Evolutionary conservation across 2,797 vertebrate species (phyloP).

Genomic region (Gadopsis bispinosus): DNA sequence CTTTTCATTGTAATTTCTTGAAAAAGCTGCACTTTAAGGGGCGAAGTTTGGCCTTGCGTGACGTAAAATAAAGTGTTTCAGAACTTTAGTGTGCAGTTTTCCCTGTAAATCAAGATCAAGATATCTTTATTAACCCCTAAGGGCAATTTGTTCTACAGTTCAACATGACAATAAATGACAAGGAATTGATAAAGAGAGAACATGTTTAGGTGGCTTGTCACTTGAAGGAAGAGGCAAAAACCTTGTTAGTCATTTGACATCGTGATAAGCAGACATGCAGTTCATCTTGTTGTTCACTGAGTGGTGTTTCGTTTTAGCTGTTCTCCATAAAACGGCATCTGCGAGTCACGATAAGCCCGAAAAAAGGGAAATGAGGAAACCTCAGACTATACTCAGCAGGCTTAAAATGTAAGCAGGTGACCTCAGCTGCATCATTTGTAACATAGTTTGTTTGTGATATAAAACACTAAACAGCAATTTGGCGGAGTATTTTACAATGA

Average conservation of each 20-base stretch:
- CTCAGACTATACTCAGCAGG: conserved; percentile 79
- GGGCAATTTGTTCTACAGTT: no score
- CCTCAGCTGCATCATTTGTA: conserved; percentile 50
- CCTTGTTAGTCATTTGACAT: conserved; percentile 34
- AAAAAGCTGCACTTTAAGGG: conserved; percentile 8
- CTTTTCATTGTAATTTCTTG: background rate
- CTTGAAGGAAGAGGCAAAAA: conserved; percentile 39
- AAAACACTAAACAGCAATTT: background rate
- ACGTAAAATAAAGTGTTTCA: background rate
- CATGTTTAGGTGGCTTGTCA: conserved; percentile 8
- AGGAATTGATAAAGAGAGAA: conserved; percentile 15
- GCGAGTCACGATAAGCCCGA: conserved; percentile 77
- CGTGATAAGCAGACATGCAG: conserved; percentile 24
- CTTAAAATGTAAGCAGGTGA: conserved; percentile 73
- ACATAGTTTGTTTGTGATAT: conserved; percentile 20
- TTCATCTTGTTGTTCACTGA: conserved; percentile 52
- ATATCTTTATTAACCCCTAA: no score
- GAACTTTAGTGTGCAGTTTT: background rate
- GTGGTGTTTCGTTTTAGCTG: conserved; percentile 65
- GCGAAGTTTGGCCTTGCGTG: background rate
- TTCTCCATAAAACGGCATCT: conserved; percentile 78
- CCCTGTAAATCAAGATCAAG: background rate
- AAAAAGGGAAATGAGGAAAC: conserved; percentile 86
- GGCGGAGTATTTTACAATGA: background rate
- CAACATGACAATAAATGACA: no score